Conservation (phyloP, 2,113 vertebrate species). For the Typhlomys cinereus region DNA sequence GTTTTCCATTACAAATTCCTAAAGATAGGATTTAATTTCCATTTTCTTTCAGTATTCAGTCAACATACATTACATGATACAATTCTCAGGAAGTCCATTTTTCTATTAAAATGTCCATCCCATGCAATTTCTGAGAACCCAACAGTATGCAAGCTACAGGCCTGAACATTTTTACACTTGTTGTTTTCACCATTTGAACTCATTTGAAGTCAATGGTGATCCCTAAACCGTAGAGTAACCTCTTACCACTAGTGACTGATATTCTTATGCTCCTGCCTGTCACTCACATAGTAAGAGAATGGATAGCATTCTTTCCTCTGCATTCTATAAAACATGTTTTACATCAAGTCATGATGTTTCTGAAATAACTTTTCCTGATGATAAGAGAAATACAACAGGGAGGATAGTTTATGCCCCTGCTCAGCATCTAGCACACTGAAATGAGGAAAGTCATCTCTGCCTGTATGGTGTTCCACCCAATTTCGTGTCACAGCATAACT, state of each 20-base stretch:
- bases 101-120: neutral
- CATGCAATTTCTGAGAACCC: neutral
- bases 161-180: neutral
- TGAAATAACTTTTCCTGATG: neutral
- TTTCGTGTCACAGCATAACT: neutral
- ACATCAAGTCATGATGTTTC: neutral
- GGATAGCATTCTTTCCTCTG: neutral
- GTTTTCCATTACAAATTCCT: constrained; percentile 30
- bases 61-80: neutral
- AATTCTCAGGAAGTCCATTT: neutral
- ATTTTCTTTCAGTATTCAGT: neutral
- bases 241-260: neutral
- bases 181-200: neutral
- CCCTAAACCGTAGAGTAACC: neutral
- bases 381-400: neutral
- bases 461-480: neutral
- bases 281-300: neutral
- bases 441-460: neutral
- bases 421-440: neutral
- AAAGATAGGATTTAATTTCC: neutral
- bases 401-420: neutral
- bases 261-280: neutral
- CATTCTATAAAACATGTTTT: neutral
- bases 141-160: neutral
- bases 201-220: neutral